Conservation (phyloP, 2,888 invertebrate species). For the Onchidella celtica region DNA sequence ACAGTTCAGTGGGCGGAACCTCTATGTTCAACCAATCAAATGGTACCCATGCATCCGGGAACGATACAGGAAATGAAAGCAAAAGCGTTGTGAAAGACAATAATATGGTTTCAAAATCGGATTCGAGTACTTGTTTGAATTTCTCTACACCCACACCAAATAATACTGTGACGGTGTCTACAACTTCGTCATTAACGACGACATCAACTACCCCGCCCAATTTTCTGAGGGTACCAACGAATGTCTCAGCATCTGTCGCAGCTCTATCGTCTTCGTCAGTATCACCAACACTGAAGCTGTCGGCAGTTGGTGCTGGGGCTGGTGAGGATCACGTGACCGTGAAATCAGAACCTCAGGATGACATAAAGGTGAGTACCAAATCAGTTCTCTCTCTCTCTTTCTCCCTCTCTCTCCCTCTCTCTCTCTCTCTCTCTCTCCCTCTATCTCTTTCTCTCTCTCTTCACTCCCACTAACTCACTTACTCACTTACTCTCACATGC, state of each 20-base stretch:
- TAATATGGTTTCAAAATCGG: no score
- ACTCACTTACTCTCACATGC: not conserved
- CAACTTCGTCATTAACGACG: not conserved
- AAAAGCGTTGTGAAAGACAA: no score
- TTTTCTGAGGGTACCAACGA: not conserved
- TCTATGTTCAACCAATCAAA: no score
- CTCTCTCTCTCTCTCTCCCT: slow-evolving; percentile 17
- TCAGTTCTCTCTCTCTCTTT: not conserved
- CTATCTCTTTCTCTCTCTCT: slow-evolving; percentile 20
- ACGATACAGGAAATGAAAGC: no score
- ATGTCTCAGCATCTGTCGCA: not conserved
- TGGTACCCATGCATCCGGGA: no score
- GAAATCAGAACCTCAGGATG: slow-evolving; percentile 1
- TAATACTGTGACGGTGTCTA: not conserved
- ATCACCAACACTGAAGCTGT: not conserved
- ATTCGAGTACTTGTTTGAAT: no score
- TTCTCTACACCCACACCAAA: no score
- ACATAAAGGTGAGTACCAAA: not conserved
- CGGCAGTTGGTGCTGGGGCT: not conserved
- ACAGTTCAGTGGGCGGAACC: no score
- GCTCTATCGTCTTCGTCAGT: not conserved
- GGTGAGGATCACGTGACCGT: not conserved
- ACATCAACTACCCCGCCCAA: not conserved
- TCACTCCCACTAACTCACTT: not conserved
- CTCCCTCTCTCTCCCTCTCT: not conserved